phyloP scores from a whole-genome alignment of 2,797 vertebrate species.

The Chaetophractus vellerosus region DNA sequence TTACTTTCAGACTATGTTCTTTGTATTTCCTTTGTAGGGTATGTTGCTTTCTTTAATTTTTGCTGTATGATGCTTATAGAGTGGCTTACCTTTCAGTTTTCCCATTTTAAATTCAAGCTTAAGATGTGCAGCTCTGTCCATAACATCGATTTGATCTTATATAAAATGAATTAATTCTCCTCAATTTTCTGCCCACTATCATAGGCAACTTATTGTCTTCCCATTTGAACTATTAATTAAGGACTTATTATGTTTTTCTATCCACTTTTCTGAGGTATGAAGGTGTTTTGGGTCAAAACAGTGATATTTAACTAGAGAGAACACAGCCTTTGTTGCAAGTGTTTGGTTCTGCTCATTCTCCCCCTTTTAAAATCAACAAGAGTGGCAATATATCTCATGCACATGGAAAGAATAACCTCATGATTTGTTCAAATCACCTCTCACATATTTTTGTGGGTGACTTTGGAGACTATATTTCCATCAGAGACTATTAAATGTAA shows the following conservation, averaged over 20 bases:
- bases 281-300: not conserved
- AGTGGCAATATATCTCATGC: not conserved
- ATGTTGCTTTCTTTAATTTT: not conserved
- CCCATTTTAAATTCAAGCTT: not conserved
- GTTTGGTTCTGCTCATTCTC: not conserved
- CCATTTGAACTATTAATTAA: not conserved
- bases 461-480: not conserved
- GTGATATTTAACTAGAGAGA: not conserved
- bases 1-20: not conserved
- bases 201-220: not conserved
- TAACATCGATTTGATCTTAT: not conserved
- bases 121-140: not conserved
- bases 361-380: not conserved
- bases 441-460: not conserved
- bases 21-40: not conserved
- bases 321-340: not conserved
- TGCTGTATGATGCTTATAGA: not conserved
- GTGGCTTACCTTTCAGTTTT: not conserved
- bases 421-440: not conserved
- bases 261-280: not conserved
- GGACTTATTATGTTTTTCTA: not conserved
- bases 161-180: not conserved
- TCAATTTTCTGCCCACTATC: not conserved
- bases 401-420: not conserved
- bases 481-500: not conserved